Base-by-base conservation (phyloP, 2,797 vertebrate species). In the Amblyraja radiata region DNA sequence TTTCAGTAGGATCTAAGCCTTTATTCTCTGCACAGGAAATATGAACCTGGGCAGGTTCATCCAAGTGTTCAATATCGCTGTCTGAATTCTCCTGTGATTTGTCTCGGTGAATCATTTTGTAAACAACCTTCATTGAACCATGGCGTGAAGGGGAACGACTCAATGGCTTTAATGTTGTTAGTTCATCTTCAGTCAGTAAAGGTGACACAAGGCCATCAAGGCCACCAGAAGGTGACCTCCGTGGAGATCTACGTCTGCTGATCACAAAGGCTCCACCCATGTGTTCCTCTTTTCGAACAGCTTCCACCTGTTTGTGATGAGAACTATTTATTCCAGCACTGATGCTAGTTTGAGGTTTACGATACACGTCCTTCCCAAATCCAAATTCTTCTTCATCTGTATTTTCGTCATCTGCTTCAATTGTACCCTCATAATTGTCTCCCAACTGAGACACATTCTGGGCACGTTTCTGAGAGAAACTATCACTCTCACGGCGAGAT, bases 321-420 rank as follows among this genome's bases (percentile, higher is more conserved):
- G 90, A 92, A 92, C 36, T 74, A 16, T 73, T 92, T 92, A 74
- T 92, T 39, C 90, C 23, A 92, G 90, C 11, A 54, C 39, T 2
- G 4, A 92, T 92, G 39, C 39, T 54, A 11, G 39, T 10, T 92
- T 92, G 90, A n/a, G 36, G 13, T 58, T 76, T 92, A 28, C 39
- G 68, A 16, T 54, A 13, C n/a, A 76, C 7, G 16, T 92, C 90
- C 54, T 92, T 92, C 39, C 90, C 90, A 73, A 76, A 14, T 92
- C 6, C 71, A 10, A 73, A 76, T 23, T 92, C 90, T 1, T 90
- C 88, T 23, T 92, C 90, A 74, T 92, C 90, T 54, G 90, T 92
- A 28, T 92, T 92, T 54, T 92, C 90, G 76, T 92, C 90, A 39
- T 92, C 90, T n/a, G 90, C 90, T 76, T 92, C 90, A 74, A 92